Conservation (phyloP, 2,888 invertebrate genomes). For the Entomobrya multifasciata region DNA sequence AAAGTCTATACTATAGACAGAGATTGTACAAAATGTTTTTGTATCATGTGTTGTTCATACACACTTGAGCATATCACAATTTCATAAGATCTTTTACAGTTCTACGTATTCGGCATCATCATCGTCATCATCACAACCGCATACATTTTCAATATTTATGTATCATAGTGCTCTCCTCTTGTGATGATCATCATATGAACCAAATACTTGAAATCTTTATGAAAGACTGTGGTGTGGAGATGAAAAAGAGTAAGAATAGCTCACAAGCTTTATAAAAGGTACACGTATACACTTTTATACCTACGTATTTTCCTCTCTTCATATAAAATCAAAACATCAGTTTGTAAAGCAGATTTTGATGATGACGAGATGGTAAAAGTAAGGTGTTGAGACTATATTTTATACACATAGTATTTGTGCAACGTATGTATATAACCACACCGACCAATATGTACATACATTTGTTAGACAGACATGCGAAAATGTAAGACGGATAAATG, state of each 20-base stretch:
- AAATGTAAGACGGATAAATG: background rate
- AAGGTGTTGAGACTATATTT: background rate
- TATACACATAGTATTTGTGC: background rate
- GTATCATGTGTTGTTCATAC: too few relatives aligned
- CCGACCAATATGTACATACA: background rate
- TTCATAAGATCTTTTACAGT: background rate
- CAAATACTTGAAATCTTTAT: background rate
- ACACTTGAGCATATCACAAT: background rate
- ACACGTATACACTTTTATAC: constrained; percentile 25
- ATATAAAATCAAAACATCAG: background rate
- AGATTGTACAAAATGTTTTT: too few relatives aligned
- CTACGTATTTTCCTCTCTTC: constrained; percentile 2
- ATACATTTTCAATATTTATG: background rate
- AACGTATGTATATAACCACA: background rate
- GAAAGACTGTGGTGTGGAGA: too few relatives aligned
- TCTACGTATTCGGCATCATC: background rate
- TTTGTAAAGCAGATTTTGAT: constrained; percentile 26
- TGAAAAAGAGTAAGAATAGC: too few relatives aligned
- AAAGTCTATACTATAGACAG: too few relatives aligned
- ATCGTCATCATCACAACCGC: background rate
- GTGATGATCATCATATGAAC: background rate
- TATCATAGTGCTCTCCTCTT: too few relatives aligned
- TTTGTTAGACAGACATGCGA: too few relatives aligned
- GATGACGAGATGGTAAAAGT: background rate
- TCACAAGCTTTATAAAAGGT: constrained; percentile 15